Evolutionary conservation across 2,888 invertebrate genomes (phyloP).

Genomic region (Cataglyphis albicans): DNA sequence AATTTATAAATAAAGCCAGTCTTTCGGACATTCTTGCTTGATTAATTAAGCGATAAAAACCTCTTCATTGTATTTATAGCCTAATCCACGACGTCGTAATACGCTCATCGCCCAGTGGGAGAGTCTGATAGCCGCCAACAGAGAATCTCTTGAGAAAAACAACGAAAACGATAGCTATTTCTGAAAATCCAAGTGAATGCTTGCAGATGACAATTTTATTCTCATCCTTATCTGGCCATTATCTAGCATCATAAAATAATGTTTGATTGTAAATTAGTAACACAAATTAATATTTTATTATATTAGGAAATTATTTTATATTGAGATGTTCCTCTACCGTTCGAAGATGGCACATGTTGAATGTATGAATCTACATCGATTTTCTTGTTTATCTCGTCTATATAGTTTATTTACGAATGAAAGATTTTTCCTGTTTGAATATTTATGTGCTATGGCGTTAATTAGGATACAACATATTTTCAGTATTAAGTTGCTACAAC

Average conservation of each 20-base stretch:
- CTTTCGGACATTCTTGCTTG: neutral
- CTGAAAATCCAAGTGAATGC: constrained; percentile 31
- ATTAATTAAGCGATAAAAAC: neutral
- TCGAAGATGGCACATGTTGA: constrained; percentile 17
- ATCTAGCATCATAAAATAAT: neutral
- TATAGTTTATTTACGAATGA: constrained; percentile 59
- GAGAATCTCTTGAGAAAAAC: constrained; percentile 78
- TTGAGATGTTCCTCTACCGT: constrained; percentile 3
- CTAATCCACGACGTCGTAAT: constrained; percentile 87
- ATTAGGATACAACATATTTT: constrained; percentile 38
- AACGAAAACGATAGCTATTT: constrained; percentile 78
- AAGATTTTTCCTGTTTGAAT: constrained; percentile 52
- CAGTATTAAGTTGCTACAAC: constrained; percentile 63
- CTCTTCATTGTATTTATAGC: constrained; percentile 65
- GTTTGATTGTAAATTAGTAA: constrained; percentile 24
- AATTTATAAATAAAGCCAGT: neutral
- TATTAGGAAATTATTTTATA: neutral
- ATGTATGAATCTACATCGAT: constrained; percentile 16
- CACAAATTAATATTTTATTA: constrained; percentile 17
- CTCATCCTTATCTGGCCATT: constrained; percentile 39
- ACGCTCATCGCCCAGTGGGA: constrained; percentile 94
- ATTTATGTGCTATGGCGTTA: constrained; percentile 21
- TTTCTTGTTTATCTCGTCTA: constrained; percentile 44
- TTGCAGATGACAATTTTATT: constrained; percentile 34
- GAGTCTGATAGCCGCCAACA: constrained; percentile 88